These are phyloP conservation scores for Mastacembelus armatus DNA, from an alignment of 2,797 vertebrate genomes.

Conservation along the genomic window DNA sequence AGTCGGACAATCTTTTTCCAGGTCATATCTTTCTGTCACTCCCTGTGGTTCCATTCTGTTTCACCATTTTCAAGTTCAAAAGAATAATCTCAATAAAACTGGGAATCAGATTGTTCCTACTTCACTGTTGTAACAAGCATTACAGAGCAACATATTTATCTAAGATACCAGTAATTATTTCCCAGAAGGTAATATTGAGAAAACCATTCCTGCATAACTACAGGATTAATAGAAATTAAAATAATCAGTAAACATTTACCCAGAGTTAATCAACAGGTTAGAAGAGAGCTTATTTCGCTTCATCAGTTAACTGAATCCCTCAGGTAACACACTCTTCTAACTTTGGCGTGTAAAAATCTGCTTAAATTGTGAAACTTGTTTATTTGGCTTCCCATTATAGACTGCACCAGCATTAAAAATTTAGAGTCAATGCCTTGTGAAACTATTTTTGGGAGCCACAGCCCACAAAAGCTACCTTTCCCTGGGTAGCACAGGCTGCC, in stretches of 20 bases:
- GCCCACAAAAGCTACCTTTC: conserved; percentile 58
- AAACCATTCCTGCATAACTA: neutral
- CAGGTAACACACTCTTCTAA: conserved; percentile 13
- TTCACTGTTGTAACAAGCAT: no score
- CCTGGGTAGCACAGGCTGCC: conserved; percentile 38
- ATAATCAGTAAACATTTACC: neutral
- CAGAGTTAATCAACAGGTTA: neutral
- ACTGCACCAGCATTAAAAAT: conserved; percentile 47
- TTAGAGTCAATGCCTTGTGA: conserved; percentile 40
- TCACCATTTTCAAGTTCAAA: no score
- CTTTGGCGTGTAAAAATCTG: neutral
- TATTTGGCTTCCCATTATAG: conserved; percentile 36
- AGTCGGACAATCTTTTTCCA: no score
- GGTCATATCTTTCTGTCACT: no score
- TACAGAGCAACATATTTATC: no score
- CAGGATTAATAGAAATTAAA: neutral
- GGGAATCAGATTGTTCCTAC: no score
- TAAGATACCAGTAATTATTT: no score
- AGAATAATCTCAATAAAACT: no score
- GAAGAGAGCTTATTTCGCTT: neutral
- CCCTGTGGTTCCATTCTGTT: no score
- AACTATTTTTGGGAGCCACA: conserved; percentile 55
- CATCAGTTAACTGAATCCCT: conserved; percentile 5
- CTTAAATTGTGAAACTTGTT: conserved; percentile 32
- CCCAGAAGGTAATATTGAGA: no score